Conservation (phyloP, 2,888 invertebrate species). For the Ischnura elegans region DNA sequence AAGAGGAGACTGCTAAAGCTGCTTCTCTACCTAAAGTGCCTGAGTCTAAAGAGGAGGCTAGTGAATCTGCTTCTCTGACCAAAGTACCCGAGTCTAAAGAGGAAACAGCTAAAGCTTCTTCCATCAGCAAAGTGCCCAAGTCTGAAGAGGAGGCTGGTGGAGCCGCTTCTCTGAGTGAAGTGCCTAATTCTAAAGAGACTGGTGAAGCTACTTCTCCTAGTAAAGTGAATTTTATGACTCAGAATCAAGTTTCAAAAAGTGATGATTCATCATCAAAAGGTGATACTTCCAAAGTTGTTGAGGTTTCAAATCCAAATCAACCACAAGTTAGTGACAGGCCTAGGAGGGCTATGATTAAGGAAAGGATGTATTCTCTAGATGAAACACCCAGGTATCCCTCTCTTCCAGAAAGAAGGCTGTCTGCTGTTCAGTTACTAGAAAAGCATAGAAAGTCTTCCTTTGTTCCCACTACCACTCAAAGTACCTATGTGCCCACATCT, state of each 20-base stretch:
- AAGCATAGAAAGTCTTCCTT: constrained; percentile 32
- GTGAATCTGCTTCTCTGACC: too few species aligned
- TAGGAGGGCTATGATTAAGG: neutral
- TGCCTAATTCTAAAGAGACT: neutral
- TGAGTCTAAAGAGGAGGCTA: too few species aligned
- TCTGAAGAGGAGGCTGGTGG: too few species aligned
- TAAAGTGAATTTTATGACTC: neutral
- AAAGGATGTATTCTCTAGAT: constrained; percentile 16
- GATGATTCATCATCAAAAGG: neutral
- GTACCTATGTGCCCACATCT: constrained; percentile 28
- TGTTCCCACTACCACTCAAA: constrained; percentile 41
- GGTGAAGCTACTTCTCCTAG: neutral
- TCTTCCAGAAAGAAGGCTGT: constrained; percentile 41
- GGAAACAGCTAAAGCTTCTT: too few species aligned
- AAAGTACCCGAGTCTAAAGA: too few species aligned
- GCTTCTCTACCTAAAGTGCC: too few species aligned
- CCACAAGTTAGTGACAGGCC: neutral
- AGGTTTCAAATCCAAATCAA: neutral
- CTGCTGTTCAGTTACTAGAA: constrained; percentile 6
- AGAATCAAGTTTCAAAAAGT: neutral
- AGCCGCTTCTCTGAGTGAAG: neutral
- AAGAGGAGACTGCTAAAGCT: too few species aligned
- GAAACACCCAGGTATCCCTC: constrained; percentile 28
- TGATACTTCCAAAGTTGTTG: neutral
- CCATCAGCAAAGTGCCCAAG: too few species aligned